A percentile compares a stretch with the other conserved stretches of the same genome.
Evolutionary conservation across 2,797 vertebrate genomes (phyloP).

Genomic region (Carcharodon carcharias): DNA sequence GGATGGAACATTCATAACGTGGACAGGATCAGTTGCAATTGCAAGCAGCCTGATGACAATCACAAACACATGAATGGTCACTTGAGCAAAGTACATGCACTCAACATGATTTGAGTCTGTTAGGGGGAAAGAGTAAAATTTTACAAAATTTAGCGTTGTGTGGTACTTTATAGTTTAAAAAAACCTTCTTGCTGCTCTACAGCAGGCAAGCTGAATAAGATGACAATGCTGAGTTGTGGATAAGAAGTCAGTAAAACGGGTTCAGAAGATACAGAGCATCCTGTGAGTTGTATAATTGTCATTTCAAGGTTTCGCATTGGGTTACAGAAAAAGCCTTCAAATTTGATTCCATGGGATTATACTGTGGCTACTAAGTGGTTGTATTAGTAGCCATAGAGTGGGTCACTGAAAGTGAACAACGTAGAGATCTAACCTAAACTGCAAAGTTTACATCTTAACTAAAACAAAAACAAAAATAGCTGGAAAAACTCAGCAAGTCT

Average conservation of each 20-base stretch:
- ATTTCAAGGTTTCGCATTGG: not conserved
- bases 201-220: not conserved
- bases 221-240: not conserved
- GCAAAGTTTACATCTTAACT: not conserved
- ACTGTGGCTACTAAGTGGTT: not conserved
- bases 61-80: not conserved
- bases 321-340: not conserved
- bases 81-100: not conserved
- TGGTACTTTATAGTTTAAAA: not conserved
- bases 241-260: not conserved
- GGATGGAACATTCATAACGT: not conserved
- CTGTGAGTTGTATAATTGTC: not conserved
- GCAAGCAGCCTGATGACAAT: not conserved
- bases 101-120: not conserved
- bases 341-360: not conserved
- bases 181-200: not conserved
- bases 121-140: not conserved
- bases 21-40: not conserved
- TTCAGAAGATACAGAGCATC: not conserved
- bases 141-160: not conserved
- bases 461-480: no score
- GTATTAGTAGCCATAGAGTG: not conserved
- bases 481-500: no score
- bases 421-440: not conserved
- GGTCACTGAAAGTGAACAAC: not conserved